A percentile compares a stretch with the other conserved stretches of the same genome.
These are phyloP conservation scores for Eulemur coronatus DNA, from an alignment of 2,797 vertebrate genomes.

Conservation along the genomic window DNA sequence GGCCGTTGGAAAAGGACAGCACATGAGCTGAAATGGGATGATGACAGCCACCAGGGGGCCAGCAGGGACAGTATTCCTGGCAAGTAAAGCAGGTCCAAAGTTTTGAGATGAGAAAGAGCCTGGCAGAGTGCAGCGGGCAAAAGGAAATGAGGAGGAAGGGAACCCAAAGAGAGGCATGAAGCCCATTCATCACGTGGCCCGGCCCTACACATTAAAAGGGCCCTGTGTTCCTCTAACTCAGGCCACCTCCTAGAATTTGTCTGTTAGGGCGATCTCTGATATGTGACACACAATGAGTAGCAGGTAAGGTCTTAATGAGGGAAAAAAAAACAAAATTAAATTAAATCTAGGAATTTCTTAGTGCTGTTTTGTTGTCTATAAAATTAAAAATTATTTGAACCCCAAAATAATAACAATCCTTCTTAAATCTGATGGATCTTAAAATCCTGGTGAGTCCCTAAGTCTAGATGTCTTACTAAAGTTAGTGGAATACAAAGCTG, in stretches of 20 bases:
- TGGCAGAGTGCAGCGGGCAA: background rate
- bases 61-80: no score
- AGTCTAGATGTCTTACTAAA: background rate
- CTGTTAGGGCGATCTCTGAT: background rate
- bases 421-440: background rate
- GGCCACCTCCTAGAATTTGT: background rate
- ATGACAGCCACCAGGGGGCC: background rate
- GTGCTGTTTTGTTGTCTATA: background rate
- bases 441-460: background rate
- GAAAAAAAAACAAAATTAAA: background rate
- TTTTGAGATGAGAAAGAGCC: background rate
- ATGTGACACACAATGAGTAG: background rate
- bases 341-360: background rate
- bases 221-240: no score
- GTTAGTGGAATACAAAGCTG: background rate
- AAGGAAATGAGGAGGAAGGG: background rate
- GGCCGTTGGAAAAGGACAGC: background rate
- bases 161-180: background rate
- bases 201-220: accelerated
- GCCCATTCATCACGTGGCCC: accelerated
- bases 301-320: background rate
- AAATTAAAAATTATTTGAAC: background rate
- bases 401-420: background rate
- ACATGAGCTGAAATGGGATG: no score
- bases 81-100: background rate